Evolutionary conservation across 2,113 vertebrate species (phyloP).

Genomic region (Paraplagusia blochii): DNA sequence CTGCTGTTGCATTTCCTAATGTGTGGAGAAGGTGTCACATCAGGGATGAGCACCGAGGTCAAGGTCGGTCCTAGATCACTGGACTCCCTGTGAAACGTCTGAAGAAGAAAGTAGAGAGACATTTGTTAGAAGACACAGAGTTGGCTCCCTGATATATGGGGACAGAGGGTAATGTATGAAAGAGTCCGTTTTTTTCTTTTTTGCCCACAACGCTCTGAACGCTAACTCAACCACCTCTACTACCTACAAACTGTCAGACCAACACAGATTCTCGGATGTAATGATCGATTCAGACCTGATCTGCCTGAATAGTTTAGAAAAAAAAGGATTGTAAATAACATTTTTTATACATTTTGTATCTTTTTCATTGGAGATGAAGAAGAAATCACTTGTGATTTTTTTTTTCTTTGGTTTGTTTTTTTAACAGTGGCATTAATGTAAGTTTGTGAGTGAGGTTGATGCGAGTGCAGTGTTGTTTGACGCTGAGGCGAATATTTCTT

Average conservation of each 20-base stretch:
- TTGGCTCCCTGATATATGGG: constrained; percentile 6
- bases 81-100: constrained; percentile 24
- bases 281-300: constrained; percentile 37
- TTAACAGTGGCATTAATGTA: constrained; percentile 21
- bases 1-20: constrained; percentile 53
- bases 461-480: constrained; percentile 52
- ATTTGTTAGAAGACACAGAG: constrained; percentile 6
- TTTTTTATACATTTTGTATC: constrained; percentile 98
- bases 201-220: constrained; percentile 9
- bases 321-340: constrained; percentile 74
- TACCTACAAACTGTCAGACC: constrained; percentile 51
- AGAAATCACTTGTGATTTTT: constrained; percentile 88
- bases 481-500: constrained; percentile 35
- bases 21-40: constrained; percentile 35
- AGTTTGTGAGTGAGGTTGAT: constrained; percentile 50
- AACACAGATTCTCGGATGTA: constrained; percentile 50
- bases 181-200: constrained; percentile 28
- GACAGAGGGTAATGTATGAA: constrained; percentile 25
- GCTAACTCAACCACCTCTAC: constrained; percentile 40
- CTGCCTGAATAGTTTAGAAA: constrained; percentile 35
- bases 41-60: constrained; percentile 30
- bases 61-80: constrained; percentile 14
- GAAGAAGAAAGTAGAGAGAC: constrained; percentile 23
- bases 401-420: constrained; percentile 80
- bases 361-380: constrained; percentile 94